Percentiles rank a stretch among this genome's conserved stretches.
These are phyloP conservation scores for Hetaerina americana DNA, from an alignment of 1,140 invertebrate genomes.

Conservation along the genomic window DNA sequence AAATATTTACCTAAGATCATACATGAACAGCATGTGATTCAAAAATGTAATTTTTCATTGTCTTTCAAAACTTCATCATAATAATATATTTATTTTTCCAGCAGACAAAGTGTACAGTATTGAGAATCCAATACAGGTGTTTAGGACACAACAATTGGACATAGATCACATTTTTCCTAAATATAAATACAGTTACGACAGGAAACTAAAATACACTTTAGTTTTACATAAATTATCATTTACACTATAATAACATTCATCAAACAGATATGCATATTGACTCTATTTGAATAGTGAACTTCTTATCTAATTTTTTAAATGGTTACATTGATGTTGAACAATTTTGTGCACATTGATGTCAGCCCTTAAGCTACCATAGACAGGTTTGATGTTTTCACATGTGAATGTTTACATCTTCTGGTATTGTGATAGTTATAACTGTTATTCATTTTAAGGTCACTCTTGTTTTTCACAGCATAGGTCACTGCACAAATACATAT, in stretches of 20 bases:
- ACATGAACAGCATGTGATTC: neutral
- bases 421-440: neutral
- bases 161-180: neutral
- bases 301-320: too few species aligned
- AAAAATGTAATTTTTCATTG: neutral
- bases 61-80: neutral
- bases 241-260: too few species aligned
- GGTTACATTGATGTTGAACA: too few species aligned
- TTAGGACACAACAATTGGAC: neutral
- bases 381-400: too few species aligned
- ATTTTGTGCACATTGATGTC: too few species aligned
- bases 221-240: too few species aligned
- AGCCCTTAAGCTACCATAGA: too few species aligned
- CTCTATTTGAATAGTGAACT: too few species aligned
- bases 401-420: neutral
- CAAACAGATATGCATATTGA: too few species aligned
- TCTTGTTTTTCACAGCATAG: neutral
- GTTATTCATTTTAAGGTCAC: neutral
- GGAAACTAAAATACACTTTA: too few species aligned
- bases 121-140: neutral
- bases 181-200: too few species aligned
- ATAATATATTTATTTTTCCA: neutral
- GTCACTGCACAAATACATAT: neutral
- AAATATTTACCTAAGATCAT: neutral
- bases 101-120: too few species aligned